Conservation (phyloP, 2,113 vertebrate genomes). For the Dipodomys ordii region DNA sequence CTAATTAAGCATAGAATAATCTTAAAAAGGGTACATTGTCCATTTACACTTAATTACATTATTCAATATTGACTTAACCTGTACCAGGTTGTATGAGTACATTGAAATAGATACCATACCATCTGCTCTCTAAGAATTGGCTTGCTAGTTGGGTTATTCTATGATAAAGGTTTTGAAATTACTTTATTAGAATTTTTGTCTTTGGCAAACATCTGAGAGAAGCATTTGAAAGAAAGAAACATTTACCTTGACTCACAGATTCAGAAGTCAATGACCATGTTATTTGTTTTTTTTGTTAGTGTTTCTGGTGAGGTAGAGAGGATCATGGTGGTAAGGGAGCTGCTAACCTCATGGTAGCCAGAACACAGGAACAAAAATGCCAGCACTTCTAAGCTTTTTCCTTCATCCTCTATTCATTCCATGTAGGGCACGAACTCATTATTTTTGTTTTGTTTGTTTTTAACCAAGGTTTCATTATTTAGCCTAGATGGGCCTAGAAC, state of each 20-base stretch:
- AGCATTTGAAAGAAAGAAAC: neutral
- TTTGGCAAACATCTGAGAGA: no score
- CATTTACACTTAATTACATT: neutral
- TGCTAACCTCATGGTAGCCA: neutral
- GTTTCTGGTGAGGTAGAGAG: neutral
- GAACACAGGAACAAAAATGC: neutral
- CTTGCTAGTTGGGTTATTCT: neutral
- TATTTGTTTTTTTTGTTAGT: no score
- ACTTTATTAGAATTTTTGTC: neutral
- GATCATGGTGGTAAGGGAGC: accelerated
- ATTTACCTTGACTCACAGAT: no score
- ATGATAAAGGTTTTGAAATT: neutral
- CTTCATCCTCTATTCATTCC: neutral
- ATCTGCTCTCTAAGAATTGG: neutral
- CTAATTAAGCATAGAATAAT: neutral
- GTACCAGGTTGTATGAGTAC: neutral
- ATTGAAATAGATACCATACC: neutral
- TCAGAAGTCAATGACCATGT: neutral
- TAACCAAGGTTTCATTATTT: neutral
- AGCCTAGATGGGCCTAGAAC: neutral
- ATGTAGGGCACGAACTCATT: no score
- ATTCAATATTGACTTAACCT: neutral
- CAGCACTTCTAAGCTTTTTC: accelerated
- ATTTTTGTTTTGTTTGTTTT: neutral
- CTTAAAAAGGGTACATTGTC: neutral